Conservation (phyloP, 2,888 invertebrate genomes). For the Megalurothrips usitatus region DNA sequence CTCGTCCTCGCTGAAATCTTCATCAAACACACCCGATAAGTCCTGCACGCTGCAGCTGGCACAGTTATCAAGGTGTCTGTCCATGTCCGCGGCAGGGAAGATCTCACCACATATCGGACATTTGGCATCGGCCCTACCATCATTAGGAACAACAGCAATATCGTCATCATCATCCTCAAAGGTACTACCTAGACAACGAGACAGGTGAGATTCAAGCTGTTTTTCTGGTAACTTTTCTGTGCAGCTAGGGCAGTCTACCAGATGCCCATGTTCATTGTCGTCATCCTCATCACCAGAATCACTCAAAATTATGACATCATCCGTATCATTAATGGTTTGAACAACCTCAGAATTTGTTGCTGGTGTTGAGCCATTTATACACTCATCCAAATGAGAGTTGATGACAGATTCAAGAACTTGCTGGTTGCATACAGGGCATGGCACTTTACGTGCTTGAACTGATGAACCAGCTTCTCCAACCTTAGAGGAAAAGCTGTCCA, state of each 20-base stretch:
- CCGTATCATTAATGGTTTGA: constrained; percentile 39
- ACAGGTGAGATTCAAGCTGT: not conserved
- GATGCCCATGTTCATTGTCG: constrained; percentile 39
- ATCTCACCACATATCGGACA: constrained; percentile 39
- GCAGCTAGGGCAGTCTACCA: constrained; percentile 41
- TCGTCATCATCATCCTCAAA: constrained; percentile 45
- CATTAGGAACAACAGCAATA: not conserved
- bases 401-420: constrained; percentile 43
- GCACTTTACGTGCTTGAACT: constrained; percentile 36
- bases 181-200: constrained; percentile 39
- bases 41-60: constrained; percentile 36
- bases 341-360: constrained; percentile 42
- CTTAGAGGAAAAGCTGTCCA: constrained; percentile 13
- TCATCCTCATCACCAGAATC: constrained; percentile 48
- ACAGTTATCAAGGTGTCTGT: constrained; percentile 40
- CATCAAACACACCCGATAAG: constrained; percentile 31
- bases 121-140: constrained; percentile 28
- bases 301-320: constrained; percentile 45
- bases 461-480: not conserved
- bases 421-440: constrained; percentile 51
- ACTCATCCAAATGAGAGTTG: constrained; percentile 53
- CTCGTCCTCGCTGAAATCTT: constrained; percentile 32
- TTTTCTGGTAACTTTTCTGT: constrained; percentile 36
- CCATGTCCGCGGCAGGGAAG: constrained; percentile 36
- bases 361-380: constrained; percentile 45